Base-by-base conservation (phyloP, 2,797 vertebrate genomes). In the Telmatherina bonti region DNA sequence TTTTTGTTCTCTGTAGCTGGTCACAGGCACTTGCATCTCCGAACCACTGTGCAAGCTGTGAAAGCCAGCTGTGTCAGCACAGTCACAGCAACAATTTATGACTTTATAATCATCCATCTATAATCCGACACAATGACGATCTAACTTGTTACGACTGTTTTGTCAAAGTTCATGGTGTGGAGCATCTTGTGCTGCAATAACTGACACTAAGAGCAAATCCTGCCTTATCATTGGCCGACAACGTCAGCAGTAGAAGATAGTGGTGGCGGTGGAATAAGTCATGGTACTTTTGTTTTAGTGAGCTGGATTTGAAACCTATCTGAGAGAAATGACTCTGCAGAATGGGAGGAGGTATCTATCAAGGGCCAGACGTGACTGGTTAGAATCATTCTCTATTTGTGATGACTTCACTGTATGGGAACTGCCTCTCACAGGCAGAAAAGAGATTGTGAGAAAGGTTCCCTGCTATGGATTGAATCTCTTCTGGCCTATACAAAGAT, bases 71-170 rank as follows among this genome's bases (percentile, higher is more conserved):
- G 1, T 36, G 27, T 47, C 1, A 3, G 29, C 29, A 20, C 33
- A 38, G 56, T 52, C 22, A 27, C 33, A 27, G 35, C 62, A 41
- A 41, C 6, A 65, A 54, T 54, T 65, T 22, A 65, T 41, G 31
- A n/a, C 47, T 64, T 10, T 49, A 20, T 49, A 58, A 67, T 36
- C 16, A 20, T 18, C 27, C 24, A 67, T 67, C 31, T 58, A 31
- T 36, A 35, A 67, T 58, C 43, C 33, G 55, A 24, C 18, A 27
- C 18, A 9, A 9, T 59, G 24, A 27, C 36, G 26, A 41, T 60
- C 3, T 22, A 30, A 41, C 35, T 65, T 13, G 29, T 7, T 18
- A 1, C 33, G 54, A 11, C 53, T 27, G 38, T 55, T 66, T 16
- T 29, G 27, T 30, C 63, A 41, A 22, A 55, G 27, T 36, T 13